Evolutionary conservation across 2,797 vertebrate species (phyloP), one percentile per base, ranked within the genome.

Genomic region (Staurois parvus): DNA sequence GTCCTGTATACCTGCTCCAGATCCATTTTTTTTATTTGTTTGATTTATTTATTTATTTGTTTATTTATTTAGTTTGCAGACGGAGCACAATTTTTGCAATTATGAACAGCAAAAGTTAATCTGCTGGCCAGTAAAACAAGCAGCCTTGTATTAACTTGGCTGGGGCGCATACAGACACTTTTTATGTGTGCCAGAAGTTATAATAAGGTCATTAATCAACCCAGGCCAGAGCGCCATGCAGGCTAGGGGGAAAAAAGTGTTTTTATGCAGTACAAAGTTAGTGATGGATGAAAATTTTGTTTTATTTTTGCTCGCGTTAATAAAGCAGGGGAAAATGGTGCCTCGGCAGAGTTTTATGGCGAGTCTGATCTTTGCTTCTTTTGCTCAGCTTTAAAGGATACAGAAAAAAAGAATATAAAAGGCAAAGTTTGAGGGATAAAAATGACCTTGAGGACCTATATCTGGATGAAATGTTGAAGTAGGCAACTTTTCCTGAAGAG

Each of bases 121-220:
- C 76, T 6, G 0, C 6, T 3, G 83, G 2, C 28, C 0, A 76
- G 72, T 7, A 48, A 81, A 88, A 77, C 45, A 69, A 72, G 1
- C 81, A 88, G 70, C 73, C 28, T 28, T 13, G 68, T 84, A 86
- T 82, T 85, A 29, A 67, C 15, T 88, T 56, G 86, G 13, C 81
- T 12, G 40, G 59, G 72, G 67, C 64, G 59, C 59, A 59, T 21
- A 37, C 26, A 42, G 75, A 15, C 19, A 24, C 86, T 87, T 68
- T 76, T 86, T 81, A 10, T 56, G 67, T 74, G 76, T 59, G 79
- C 17, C 78, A 72, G 85, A 59, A 62, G 21, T 32, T 10, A 56
- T 0, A 85, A 40, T 28, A n/a, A 80, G n/a, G 66, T 77, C 90
- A 88, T 91, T 87, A 48, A 89, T 89, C 88, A 87, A 86, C 28